Evolutionary conservation across 2,888 invertebrate species (phyloP).

Genomic region (Arrhopalites spinosus): DNA sequence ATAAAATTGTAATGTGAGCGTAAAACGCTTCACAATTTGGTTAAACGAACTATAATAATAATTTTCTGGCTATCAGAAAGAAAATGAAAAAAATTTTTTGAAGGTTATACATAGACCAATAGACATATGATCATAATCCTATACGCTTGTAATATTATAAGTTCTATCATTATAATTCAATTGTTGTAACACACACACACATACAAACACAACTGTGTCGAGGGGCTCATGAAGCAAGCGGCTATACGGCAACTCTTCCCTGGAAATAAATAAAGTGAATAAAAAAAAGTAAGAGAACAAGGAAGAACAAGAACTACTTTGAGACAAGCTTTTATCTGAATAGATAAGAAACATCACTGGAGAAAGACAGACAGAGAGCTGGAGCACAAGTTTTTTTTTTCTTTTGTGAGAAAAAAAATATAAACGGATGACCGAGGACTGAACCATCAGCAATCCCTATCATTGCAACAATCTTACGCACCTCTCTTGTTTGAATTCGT

Average conservation of each 20-base stretch:
- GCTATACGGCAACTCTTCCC: not conserved
- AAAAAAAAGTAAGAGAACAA: not conserved
- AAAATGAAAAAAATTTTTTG: too few relatives aligned
- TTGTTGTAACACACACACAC: too few relatives aligned
- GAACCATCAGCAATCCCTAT: not conserved
- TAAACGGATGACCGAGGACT: not conserved
- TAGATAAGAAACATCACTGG: not conserved
- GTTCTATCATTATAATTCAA: too few relatives aligned
- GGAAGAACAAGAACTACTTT: not conserved
- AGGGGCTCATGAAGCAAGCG: not conserved
- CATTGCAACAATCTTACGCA: not conserved
- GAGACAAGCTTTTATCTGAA: not conserved
- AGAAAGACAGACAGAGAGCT: not conserved
- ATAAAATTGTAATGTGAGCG: too few relatives aligned
- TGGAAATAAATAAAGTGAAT: conserved; percentile 1
- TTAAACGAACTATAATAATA: too few relatives aligned
- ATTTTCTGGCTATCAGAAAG: too few relatives aligned
- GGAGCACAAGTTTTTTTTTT: not conserved
- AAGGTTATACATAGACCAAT: too few relatives aligned
- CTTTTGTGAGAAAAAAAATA: too few relatives aligned
- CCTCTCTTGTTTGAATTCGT: not conserved
- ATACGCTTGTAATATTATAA: too few relatives aligned
- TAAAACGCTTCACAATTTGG: too few relatives aligned
- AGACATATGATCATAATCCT: too few relatives aligned
- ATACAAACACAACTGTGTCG: too few relatives aligned